Percentiles rank a stretch among this genome's conserved stretches.
Conservation (phyloP, 2,113 vertebrate species). For the Pseudorectes ferrugineus region DNA sequence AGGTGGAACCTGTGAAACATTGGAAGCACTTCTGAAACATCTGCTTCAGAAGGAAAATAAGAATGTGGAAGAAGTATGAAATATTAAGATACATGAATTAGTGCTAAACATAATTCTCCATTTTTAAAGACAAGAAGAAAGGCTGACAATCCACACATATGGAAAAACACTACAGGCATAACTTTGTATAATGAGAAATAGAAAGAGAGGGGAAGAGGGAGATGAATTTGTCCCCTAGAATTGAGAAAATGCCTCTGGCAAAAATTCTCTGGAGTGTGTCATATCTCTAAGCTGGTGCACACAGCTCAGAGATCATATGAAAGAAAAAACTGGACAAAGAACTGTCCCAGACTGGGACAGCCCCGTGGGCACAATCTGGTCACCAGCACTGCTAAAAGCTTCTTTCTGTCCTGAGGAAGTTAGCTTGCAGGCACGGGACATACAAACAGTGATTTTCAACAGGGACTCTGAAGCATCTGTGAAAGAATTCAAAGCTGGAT, state of each 20-base stretch:
- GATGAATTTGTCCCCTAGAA: background rate
- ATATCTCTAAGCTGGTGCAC: background rate
- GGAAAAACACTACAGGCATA: background rate
- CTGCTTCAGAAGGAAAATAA: background rate
- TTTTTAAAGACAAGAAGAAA: background rate
- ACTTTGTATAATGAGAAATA: background rate
- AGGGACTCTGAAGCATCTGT: background rate
- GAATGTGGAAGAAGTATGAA: background rate
- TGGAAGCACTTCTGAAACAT: background rate
- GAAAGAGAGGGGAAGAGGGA: background rate
- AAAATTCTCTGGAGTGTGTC: accelerated
- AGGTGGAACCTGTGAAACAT: background rate
- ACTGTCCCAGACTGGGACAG: background rate
- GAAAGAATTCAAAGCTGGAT: background rate
- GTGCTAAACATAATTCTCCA: background rate
- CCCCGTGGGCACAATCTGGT: accelerated
- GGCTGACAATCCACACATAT: no score
- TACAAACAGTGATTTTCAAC: accelerated
- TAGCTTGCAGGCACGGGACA: background rate
- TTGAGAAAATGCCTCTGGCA: background rate
- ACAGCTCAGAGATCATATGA: background rate
- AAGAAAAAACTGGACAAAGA: background rate
- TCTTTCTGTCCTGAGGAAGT: background rate
- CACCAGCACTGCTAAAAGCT: background rate
- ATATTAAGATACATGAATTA: background rate